Evolutionary conservation across 2,113 vertebrate species (phyloP), one percentile per base, ranked within the genome.

Genomic region (Taurulus bubalis): DNA sequence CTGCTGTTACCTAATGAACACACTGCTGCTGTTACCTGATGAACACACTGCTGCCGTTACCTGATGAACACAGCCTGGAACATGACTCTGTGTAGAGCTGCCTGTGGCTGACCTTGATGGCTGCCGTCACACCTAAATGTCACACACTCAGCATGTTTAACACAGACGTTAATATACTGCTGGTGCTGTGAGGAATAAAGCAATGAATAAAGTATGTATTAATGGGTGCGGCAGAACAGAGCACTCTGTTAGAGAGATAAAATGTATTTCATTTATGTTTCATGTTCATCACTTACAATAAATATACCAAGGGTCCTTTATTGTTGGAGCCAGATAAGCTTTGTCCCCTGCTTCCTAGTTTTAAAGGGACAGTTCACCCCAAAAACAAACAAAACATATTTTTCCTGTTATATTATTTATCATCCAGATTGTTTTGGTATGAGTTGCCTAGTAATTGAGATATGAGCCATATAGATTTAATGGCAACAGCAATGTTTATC

Each of bases 51-150:
- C n/a, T n/a, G n/a, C n/a, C n/a, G n/a, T n/a, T n/a, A n/a, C n/a
- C n/a, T n/a, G n/a, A n/a, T n/a, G 42, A 47, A 56, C 63, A 40
- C 32, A 24, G 30, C 22, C 40, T 34, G 59, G 28, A 20, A 65
- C 36, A 34, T 55, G 42, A 59, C n/a, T 24, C 40, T 28, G 20
- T 65, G 45, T 4, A 9, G 8, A 36, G 45, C 71, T 58, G 34
- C 22, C 60, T n/a, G 26, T 16, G 38, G 26, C 28, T 68, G 81
- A 84, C 75, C 70, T 71, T 32, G 51, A 75, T 24, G 55, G 32
- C 47, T 60, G 60, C 59, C 58, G 40, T 68, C 83, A 22, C 36
- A 49, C 59, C 73, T 72, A 65, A 89, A 83, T 87, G 82, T 83
- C 82, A 85, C 73, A 34, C 65, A 45, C 38, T 78, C 71, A 63